A percentile compares a stretch with the other conserved stretches of the same genome.
Evolutionary conservation across 2,113 vertebrate species (phyloP).

Genomic region (Lipophrys pholis): DNA sequence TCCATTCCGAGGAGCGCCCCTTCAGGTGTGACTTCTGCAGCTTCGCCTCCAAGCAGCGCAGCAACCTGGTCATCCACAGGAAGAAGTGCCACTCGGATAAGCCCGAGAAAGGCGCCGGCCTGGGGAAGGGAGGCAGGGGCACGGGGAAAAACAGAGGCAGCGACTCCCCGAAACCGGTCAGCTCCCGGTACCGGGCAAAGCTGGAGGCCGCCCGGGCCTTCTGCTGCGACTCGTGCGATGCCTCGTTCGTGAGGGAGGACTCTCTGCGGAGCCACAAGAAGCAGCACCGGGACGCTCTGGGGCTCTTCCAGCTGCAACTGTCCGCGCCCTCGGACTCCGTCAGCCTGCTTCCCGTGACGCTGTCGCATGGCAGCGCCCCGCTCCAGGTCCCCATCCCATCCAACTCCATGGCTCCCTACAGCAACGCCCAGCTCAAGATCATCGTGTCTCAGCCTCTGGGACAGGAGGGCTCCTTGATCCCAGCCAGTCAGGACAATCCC

Average conservation of each 20-base stretch:
- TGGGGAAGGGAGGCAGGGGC: conserved; percentile 23
- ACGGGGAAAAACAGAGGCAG: conserved; percentile 52
- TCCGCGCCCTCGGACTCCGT: conserved; percentile 60
- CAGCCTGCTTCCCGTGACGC: conserved; percentile 35
- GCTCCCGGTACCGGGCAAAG: conserved; percentile 89
- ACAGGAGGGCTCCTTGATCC: conserved; percentile 76
- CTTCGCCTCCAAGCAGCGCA: conserved; percentile 96
- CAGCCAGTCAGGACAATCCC: conserved; percentile 59
- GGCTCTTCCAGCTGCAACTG: conserved; percentile 80
- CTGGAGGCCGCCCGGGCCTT: conserved; percentile 92
- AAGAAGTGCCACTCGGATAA: conserved; percentile 89
- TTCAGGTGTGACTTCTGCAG: conserved; percentile 91
- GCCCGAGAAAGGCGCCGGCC: conserved; percentile 62
- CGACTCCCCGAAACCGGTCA: conserved; percentile 74
- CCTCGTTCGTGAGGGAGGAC: conserved; percentile 94
- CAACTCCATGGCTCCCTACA: conserved; percentile 75
- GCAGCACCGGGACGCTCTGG: conserved; percentile 87
- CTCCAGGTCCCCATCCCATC: conserved; percentile 76
- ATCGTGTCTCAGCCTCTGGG: conserved; percentile 88
- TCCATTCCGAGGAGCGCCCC: conserved; percentile 93
- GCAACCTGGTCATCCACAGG: conserved; percentile 93
- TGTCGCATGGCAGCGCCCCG: conserved; percentile 66
- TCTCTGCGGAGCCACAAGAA: conserved; percentile 95
- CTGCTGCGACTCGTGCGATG: conserved; percentile 89
- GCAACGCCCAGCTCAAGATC: conserved; percentile 89